A percentile compares a stretch with the other conserved stretches of the same genome.
These are phyloP conservation scores for Nycticebus coucang DNA, from an alignment of 2,113 vertebrate genomes.

Conservation along the genomic window DNA sequence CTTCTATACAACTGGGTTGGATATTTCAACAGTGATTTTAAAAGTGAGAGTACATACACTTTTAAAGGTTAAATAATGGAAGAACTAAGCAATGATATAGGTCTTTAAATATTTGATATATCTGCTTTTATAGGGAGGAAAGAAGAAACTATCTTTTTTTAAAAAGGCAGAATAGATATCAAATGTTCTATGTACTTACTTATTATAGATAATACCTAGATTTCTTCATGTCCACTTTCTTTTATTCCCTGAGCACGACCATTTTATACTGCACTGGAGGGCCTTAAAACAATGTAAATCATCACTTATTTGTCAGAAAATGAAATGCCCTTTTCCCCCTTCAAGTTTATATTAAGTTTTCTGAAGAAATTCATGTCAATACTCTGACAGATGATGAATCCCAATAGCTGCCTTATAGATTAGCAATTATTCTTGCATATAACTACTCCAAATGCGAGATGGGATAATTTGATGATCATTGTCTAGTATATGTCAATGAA, in stretches of 20 bases:
- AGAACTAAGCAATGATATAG: background rate
- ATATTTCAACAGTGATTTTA: background rate
- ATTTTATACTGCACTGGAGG: constrained; percentile 11
- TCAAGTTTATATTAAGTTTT: constrained; percentile 69
- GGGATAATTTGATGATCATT: constrained; percentile 25
- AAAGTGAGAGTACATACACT: background rate
- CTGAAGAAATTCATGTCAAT: constrained; percentile 42
- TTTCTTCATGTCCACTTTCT: background rate
- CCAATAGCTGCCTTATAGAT: background rate
- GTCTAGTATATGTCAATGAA: constrained; percentile 31
- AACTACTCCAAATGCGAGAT: constrained; percentile 44
- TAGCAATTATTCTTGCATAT: constrained; percentile 63
- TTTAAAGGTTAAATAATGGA: background rate
- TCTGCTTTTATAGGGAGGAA: background rate
- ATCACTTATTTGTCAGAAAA: constrained; percentile 66
- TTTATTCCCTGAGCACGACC: background rate
- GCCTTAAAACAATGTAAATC: constrained; percentile 69
- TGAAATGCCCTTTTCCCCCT: constrained; percentile 31
- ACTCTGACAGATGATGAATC: constrained; percentile 42
- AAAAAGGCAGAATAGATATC: background rate
- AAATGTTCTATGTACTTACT: background rate
- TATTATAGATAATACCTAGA: background rate
- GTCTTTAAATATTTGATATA: background rate
- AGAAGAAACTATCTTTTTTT: background rate
- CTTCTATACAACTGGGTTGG: background rate